Conservation (phyloP, 2,888 invertebrate species). For the Tachystola acroxantha region DNA sequence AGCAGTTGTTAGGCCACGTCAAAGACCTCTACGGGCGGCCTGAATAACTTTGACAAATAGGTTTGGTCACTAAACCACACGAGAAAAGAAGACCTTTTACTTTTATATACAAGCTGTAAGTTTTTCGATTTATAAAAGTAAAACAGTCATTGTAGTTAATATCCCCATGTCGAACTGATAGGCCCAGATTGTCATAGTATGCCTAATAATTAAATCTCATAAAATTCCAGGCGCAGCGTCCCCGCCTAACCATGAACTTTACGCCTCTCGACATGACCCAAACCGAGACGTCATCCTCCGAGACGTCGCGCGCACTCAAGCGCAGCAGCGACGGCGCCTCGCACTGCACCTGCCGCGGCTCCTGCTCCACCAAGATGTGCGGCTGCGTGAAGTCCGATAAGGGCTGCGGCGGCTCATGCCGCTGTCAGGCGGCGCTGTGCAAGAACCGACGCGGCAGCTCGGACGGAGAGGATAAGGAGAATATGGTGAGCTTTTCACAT, state of each 20-base stretch:
- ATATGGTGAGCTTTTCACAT: slow-evolving; percentile 28
- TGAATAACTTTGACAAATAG: no score
- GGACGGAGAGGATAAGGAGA: slow-evolving; percentile 62
- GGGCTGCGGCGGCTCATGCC: slow-evolving; percentile 68
- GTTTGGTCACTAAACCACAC: no score
- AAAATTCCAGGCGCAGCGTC: slow-evolving; percentile 57
- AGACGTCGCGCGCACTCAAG: slow-evolving; percentile 47
- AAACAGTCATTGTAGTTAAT: no score
- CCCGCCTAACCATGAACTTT: slow-evolving; percentile 62
- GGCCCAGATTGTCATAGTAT: no score
- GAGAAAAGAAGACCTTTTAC: no score
- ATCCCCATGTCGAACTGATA: no score
- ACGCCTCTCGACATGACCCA: slow-evolving; percentile 21
- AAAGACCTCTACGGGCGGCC: no score
- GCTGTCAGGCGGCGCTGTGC: slow-evolving; percentile 69
- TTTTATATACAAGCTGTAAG: no score
- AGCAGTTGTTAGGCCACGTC: no score
- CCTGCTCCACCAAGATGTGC: slow-evolving; percentile 76
- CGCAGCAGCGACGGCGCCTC: slow-evolving; percentile 76
- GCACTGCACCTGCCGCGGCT: slow-evolving; percentile 80
- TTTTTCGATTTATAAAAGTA: no score
- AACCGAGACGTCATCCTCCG: slow-evolving; percentile 9
- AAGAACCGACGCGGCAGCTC: slow-evolving; percentile 39
- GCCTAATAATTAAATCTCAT: no score
- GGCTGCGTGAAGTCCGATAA: slow-evolving; percentile 75